Evolutionary conservation across 2,888 invertebrate genomes (phyloP).

Genomic region (Campoplex nolae): DNA sequence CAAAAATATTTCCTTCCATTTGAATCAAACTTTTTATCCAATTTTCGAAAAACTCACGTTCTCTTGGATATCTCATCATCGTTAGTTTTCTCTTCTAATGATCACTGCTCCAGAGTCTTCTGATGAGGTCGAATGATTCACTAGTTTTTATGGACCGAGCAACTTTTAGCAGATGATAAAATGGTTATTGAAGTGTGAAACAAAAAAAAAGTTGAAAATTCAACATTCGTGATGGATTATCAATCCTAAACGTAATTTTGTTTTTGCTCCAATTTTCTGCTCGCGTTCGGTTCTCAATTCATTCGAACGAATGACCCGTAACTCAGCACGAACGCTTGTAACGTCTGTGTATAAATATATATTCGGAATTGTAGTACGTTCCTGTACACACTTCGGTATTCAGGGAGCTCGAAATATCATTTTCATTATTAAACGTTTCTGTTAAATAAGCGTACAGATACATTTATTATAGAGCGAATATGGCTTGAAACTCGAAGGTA

Average conservation of each 20-base stretch:
- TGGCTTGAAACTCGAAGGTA: conserved; percentile 19
- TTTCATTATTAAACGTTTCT: conserved; percentile 63
- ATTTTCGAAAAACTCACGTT: neutral
- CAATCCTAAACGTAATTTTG: neutral
- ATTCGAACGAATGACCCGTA: neutral
- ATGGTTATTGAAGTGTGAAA: neutral
- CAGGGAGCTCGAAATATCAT: conserved; percentile 54
- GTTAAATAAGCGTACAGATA: conserved; percentile 42
- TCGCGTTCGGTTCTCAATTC: neutral
- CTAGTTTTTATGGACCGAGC: neutral
- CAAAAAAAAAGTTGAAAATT: neutral
- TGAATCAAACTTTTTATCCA: neutral
- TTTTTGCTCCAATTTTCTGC: neutral
- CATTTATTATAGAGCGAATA: conserved; percentile 6
- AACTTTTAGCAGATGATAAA: neutral
- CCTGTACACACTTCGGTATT: conserved; percentile 54
- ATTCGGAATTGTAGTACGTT: neutral
- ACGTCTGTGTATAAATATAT: neutral
- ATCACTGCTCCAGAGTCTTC: neutral
- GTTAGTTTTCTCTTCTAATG: neutral
- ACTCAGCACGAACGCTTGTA: neutral
- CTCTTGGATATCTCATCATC: neutral
- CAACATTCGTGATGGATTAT: neutral
- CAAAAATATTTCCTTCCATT: neutral
- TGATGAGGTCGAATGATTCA: neutral